Evolutionary conservation across 2,888 invertebrate species (phyloP).

Genomic region (Doris montereyensis): DNA sequence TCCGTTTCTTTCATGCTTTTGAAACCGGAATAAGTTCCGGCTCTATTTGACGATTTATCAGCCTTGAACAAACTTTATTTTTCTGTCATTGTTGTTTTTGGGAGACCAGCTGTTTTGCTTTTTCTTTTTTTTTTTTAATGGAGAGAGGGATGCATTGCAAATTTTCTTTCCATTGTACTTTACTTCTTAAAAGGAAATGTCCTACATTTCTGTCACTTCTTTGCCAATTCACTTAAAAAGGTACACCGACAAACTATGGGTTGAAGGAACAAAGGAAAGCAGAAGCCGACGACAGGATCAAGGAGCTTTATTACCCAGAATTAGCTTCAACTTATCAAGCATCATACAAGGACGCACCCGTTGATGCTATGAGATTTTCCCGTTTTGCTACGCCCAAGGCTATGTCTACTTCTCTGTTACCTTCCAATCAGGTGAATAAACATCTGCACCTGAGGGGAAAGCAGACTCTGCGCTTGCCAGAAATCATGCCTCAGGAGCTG

Average conservation of each 20-base stretch:
- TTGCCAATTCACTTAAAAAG: too few species aligned
- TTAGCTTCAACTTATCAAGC: conserved; percentile 54
- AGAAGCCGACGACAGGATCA: conserved; percentile 52
- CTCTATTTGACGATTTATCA: too few species aligned
- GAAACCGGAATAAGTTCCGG: too few species aligned
- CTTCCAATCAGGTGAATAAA: conserved; percentile 63
- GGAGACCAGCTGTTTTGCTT: too few species aligned
- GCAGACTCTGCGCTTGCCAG: conserved; percentile 33
- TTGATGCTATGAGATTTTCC: conserved; percentile 47
- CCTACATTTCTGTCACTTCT: too few species aligned
- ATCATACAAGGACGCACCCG: conserved; percentile 49
- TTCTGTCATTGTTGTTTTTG: too few species aligned
- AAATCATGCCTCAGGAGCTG: conserved; percentile 35
- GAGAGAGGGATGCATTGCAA: too few species aligned
- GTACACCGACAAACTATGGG: conserved; percentile 67
- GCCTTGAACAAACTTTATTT: too few species aligned
- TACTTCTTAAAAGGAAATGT: too few species aligned
- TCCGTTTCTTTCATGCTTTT: too few species aligned
- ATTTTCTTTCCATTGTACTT: too few species aligned
- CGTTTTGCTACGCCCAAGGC: conserved; percentile 58
- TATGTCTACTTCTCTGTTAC: conserved; percentile 62
- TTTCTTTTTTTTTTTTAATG: too few species aligned
- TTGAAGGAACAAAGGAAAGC: conserved; percentile 50
- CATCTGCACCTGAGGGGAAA: conserved; percentile 59
- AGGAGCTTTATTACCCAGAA: conserved; percentile 12